Base-by-base conservation (phyloP, 2,797 vertebrate species). In the Australoheros facetus region DNA sequence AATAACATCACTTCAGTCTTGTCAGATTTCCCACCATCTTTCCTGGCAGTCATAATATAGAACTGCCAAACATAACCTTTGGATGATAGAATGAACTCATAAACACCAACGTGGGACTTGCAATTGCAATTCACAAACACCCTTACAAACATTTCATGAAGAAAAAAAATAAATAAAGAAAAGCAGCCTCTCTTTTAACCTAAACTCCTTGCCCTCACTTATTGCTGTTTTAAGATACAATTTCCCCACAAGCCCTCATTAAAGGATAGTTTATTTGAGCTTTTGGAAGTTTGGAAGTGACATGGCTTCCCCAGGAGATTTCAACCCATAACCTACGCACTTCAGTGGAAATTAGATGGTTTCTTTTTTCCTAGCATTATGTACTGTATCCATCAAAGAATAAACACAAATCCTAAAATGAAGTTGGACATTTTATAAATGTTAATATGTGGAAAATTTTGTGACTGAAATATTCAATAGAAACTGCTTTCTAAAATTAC, bases 241-340 rank as follows among this genome's bases (percentile, higher is more conserved):
- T 73, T 78, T 53, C 51, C 77, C 81, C 77, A 79, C 55, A 80
- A 81, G 75, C 73, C 66, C 83, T 85, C 70, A 85, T 88, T 86
- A 85, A 79, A 79, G 30, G 5, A 23, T 26, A 74, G 87, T 84
- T 85, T 82, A 79, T 83, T 74, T 80, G 39, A 84, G 39, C 59
- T 80, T 77, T 75, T 75, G 39, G 66, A 71, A 64, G 70, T 82
- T 88, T 86, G 14, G 37, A 85, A 73, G 77, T 87, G 80, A 72
- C 74, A 78, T 56, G 64, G n/a, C 59, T 76, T 81, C 66, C 77
- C 71, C 73, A 57, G 57, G 82, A 79, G 70, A 77, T 82, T 62
- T 71, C 23, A 81, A 59, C 59, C 71, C 48, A 17, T 71, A 84
- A 79, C 75, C 84, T 76, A 78, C 48, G 6, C 83, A 71, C 53